Percentiles rank a stretch among this genome's conserved stretches.
Conservation (phyloP, 1,140 invertebrate species). For the Pinna nobilis region DNA sequence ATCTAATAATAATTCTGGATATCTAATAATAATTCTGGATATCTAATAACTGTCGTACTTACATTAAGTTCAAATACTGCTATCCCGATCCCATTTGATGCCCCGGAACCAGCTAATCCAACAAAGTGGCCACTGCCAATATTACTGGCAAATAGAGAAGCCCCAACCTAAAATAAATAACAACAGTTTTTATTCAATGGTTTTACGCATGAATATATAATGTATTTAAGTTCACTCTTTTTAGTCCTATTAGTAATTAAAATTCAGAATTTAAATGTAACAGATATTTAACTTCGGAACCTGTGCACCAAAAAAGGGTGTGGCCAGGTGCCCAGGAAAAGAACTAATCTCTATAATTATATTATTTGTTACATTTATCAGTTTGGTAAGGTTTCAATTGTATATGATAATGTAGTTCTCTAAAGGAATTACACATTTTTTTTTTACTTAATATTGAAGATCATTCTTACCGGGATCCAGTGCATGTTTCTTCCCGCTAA, state of each 20-base stretch:
- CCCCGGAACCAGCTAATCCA: conserved; percentile 68
- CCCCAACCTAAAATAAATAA: conserved; percentile 40
- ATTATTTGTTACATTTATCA: too few relatives aligned
- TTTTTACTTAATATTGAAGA: neutral
- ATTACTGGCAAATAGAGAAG: conserved; percentile 71
- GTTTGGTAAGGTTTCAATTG: too few relatives aligned
- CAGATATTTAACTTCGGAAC: too few relatives aligned
- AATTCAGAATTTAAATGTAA: too few relatives aligned
- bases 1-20: too few relatives aligned
- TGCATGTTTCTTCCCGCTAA: conserved; percentile 77
- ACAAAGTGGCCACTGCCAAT: conserved; percentile 81
- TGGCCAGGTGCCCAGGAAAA: too few relatives aligned
- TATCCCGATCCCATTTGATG: conserved; percentile 76
- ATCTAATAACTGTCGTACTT: conserved; percentile 36
- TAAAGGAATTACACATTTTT: neutral
- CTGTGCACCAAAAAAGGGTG: too few relatives aligned
- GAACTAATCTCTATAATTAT: too few relatives aligned
- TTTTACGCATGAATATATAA: neutral
- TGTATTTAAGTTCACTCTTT: too few relatives aligned
- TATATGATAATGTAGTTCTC: neutral
- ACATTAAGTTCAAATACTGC: conserved; percentile 79
- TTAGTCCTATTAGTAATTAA: too few relatives aligned
- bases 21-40: too few relatives aligned
- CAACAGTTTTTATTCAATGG: neutral
- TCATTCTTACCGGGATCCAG: conserved; percentile 69